Evolutionary conservation across 1,140 invertebrate species (phyloP).

Genomic region (Belonocnema kinseyi): DNA sequence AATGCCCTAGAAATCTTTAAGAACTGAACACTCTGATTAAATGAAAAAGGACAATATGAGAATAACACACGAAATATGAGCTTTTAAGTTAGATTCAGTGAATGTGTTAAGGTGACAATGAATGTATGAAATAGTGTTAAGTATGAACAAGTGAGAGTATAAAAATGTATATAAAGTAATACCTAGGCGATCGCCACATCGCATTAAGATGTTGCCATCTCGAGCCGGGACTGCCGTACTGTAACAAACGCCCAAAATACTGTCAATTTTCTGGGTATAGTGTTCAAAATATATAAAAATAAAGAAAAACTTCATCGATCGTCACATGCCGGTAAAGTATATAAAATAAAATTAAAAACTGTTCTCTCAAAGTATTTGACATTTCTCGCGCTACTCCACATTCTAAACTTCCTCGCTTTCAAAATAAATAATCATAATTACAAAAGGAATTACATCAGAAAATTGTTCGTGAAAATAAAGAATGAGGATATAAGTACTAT

Average conservation of each 20-base stretch:
- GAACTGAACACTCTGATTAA: no score
- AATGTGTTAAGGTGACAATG: not conserved
- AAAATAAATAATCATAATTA: not conserved
- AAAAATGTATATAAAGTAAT: slow-evolving; percentile 51
- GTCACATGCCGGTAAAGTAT: slow-evolving; percentile 47
- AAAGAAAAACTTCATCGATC: slow-evolving; percentile 40
- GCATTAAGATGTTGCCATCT: slow-evolving; percentile 72
- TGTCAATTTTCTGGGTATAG: slow-evolving; percentile 62
- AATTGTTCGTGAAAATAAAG: not conserved
- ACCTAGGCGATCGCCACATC: slow-evolving; percentile 71
- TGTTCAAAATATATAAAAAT: slow-evolving; percentile 35
- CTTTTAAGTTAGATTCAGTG: not conserved
- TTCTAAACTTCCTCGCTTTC: slow-evolving; percentile 10
- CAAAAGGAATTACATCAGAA: not conserved
- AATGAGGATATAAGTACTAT: not conserved
- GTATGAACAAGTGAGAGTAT: not conserved
- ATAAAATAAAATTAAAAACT: not conserved
- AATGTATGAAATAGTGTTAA: not conserved
- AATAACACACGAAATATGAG: not conserved
- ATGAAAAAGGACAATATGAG: not conserved
- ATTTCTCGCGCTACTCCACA: not conserved
- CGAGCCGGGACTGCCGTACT: slow-evolving; percentile 75
- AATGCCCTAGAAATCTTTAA: no score
- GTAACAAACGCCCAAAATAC: slow-evolving; percentile 70
- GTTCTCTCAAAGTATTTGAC: not conserved